Percentiles rank a stretch among this genome's conserved stretches.
Conservation (phyloP, 2,888 invertebrate species). For the Orgyia antiqua region DNA sequence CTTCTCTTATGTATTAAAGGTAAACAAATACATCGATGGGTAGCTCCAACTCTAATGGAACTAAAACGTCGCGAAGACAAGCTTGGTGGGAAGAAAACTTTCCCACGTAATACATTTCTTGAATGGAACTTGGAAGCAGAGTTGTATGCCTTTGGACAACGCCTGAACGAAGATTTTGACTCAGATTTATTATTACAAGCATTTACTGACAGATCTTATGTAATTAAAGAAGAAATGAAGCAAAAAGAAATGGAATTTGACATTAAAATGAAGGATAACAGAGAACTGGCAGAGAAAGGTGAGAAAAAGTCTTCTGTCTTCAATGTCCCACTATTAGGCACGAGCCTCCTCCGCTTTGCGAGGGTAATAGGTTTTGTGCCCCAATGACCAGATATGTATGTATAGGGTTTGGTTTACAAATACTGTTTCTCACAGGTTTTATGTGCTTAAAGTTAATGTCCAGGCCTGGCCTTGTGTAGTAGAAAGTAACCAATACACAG, state of each 20-base stretch:
- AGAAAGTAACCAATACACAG: no score
- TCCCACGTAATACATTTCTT: constrained; percentile 80
- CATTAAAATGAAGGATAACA: constrained; percentile 82
- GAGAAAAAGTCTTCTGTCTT: no score
- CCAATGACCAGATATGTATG: no score
- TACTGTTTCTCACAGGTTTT: no score
- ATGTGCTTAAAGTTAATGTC: no score
- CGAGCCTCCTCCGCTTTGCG: no score
- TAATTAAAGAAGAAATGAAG: constrained; percentile 82
- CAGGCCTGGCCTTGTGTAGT: no score
- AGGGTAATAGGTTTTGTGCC: no score
- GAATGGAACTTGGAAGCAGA: constrained; percentile 95
- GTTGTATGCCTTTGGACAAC: constrained; percentile 90
- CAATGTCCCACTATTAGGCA: no score
- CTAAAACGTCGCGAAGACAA: constrained; percentile 78
- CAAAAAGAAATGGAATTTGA: constrained; percentile 85
- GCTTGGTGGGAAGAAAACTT: constrained; percentile 73
- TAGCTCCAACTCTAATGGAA: constrained; percentile 82
- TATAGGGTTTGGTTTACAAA: no score
- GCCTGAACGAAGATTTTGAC: constrained; percentile 91
- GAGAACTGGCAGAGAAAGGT: constrained; percentile 81
- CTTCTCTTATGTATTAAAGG: constrained; percentile 26
- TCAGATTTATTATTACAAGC: constrained; percentile 83
- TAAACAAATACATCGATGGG: constrained; percentile 78
- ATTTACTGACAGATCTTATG: constrained; percentile 88